Evolutionary conservation across 2,888 invertebrate genomes (phyloP).

Genomic region (Drosophila helvetica): DNA sequence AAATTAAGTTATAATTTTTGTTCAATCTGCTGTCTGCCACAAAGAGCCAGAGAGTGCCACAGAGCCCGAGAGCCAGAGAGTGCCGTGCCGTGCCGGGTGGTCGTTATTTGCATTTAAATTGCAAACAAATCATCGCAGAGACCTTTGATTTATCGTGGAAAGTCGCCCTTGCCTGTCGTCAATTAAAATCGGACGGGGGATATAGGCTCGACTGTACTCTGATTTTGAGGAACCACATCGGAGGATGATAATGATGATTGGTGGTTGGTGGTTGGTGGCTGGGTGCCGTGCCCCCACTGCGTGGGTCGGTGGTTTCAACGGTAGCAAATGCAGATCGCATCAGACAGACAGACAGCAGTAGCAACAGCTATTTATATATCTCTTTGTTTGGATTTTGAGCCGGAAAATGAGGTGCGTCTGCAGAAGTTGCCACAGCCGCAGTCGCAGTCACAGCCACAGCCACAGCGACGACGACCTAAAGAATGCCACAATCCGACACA

Average conservation of each 20-base stretch:
- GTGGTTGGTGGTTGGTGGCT: not conserved
- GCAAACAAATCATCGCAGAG: slow-evolving; percentile 72
- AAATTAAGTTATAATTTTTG: slow-evolving; percentile 75
- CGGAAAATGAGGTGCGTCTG: slow-evolving; percentile 73
- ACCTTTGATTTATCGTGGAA: slow-evolving; percentile 71
- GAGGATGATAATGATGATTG: not conserved
- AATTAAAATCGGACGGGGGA: slow-evolving; percentile 61
- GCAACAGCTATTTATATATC: slow-evolving; percentile 9
- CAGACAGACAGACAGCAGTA: not conserved
- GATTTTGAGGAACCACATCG: slow-evolving; percentile 8
- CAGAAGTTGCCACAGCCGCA: slow-evolving; percentile 21
- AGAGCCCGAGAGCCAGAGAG: too few species aligned
- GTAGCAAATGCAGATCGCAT: not conserved
- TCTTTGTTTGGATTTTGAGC: slow-evolving; percentile 49
- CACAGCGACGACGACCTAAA: slow-evolving; percentile 46
- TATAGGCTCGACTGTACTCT: slow-evolving; percentile 27
- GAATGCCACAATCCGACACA: slow-evolving; percentile 72
- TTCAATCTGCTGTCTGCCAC: slow-evolving; percentile 24
- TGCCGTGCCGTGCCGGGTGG: slow-evolving; percentile 70
- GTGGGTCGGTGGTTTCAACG: not conserved
- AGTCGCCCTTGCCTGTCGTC: slow-evolving; percentile 50
- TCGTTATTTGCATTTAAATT: slow-evolving; percentile 78
- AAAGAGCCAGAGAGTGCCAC: not conserved
- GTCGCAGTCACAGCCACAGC: slow-evolving; percentile 22
- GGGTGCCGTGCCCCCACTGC: not conserved